Conservation (phyloP, 2,888 invertebrate genomes). For the Copidosoma aretas region DNA sequence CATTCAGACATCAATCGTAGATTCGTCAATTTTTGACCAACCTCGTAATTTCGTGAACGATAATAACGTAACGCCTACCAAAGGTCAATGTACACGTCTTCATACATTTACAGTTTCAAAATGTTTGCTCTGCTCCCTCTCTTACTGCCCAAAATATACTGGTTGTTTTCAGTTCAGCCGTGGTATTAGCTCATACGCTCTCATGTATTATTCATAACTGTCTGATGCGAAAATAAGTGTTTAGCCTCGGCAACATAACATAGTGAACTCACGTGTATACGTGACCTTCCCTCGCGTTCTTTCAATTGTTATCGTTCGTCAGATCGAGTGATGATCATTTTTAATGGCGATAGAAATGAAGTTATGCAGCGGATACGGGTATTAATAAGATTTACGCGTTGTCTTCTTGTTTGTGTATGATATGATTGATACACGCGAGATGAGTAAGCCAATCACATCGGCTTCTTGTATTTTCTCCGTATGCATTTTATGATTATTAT, state of each 20-base stretch:
- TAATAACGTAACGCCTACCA: not conserved
- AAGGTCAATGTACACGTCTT: not conserved
- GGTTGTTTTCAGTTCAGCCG: no score
- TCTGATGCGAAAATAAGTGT: slow-evolving; percentile 13
- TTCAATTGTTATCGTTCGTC: not conserved
- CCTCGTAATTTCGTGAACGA: no score
- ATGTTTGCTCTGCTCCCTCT: not conserved
- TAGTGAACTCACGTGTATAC: not conserved
- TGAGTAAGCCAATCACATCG: no score
- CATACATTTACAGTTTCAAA: not conserved
- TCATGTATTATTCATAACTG: slow-evolving; percentile 3
- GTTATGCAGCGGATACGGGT: not conserved
- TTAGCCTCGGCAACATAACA: not conserved
- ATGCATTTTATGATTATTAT: no score
- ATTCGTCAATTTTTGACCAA: no score
- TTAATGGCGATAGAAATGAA: not conserved
- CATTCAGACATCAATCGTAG: no score
- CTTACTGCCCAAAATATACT: no score
- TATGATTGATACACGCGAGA: no score
- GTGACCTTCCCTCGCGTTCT: not conserved
- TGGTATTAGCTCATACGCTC: slow-evolving; percentile 1
- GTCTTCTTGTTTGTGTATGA: no score
- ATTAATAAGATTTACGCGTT: no score
- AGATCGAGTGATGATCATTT: not conserved
- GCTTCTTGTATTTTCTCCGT: no score